phyloP scores from a whole-genome alignment of 1,140 invertebrate genomes.

The Pachyrhynchus sulphureomaculatus region DNA sequence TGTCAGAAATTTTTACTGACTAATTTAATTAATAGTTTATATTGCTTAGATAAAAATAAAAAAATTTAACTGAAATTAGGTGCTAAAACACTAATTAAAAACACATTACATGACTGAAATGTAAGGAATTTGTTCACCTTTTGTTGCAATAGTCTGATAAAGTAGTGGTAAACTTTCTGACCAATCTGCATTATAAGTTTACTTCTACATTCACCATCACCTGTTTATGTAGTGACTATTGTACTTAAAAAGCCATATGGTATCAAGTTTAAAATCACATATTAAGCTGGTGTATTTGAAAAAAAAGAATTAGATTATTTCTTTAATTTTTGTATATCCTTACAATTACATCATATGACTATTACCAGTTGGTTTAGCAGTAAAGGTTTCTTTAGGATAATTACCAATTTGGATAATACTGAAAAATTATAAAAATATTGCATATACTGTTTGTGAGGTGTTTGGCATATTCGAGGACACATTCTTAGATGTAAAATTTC shows the following conservation, averaged over 20 bases:
- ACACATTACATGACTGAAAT: not conserved
- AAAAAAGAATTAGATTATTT: too few species aligned
- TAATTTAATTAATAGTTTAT: slow-evolving; percentile 5
- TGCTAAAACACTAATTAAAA: not conserved
- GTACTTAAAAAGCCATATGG: slow-evolving; percentile 42
- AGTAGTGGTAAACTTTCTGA: slow-evolving; percentile 16
- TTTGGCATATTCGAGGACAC: too few species aligned
- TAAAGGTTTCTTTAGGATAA: not conserved
- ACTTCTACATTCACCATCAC: slow-evolving; percentile 45
- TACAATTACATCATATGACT: slow-evolving; percentile 12
- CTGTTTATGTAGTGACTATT: slow-evolving; percentile 36
- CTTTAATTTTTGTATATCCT: not conserved
- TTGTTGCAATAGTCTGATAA: not conserved
- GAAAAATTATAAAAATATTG: too few species aligned
- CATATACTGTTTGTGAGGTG: too few species aligned
- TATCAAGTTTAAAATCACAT: slow-evolving; percentile 5
- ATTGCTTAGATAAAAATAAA: not conserved
- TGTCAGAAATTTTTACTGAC: slow-evolving; percentile 35
- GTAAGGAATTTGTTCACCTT: not conserved
- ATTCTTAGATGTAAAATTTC: too few species aligned
- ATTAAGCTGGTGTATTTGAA: not conserved
- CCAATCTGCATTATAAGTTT: not conserved
- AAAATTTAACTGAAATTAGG: not conserved
- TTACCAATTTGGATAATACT: not conserved
- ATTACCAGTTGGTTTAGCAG: not conserved